phyloP scores from a whole-genome alignment of 2,797 vertebrate genomes.

The Kryptopterus vitreolus region DNA sequence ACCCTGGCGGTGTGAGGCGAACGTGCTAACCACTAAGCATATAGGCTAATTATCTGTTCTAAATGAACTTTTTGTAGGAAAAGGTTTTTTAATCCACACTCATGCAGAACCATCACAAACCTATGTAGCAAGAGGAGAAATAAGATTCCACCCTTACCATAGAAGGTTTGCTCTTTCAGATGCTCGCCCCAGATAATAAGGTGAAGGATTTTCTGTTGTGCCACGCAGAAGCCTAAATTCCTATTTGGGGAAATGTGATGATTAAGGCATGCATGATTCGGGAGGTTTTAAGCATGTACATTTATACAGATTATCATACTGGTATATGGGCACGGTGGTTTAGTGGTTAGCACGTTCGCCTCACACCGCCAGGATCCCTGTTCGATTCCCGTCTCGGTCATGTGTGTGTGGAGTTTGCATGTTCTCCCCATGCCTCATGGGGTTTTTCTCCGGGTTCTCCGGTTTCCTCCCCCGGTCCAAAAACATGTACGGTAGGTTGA shows the following conservation, averaged over 20 bases:
- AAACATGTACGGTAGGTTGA: too few relatives aligned
- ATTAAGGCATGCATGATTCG: not conserved
- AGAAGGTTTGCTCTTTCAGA: not conserved
- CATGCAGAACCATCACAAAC: not conserved
- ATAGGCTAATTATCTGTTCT: not conserved
- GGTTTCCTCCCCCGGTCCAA: too few relatives aligned
- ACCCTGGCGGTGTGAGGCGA: too few relatives aligned
- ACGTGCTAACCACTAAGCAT: too few relatives aligned
- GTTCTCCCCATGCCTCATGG: too few relatives aligned
- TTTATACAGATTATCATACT: not conserved
- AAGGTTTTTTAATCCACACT: not conserved
- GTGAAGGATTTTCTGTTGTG: not conserved
- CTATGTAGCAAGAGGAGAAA: not conserved
- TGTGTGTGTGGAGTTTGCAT: too few relatives aligned
- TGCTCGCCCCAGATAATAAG: not conserved
- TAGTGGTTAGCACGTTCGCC: too few relatives aligned
- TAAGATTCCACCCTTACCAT: not conserved
- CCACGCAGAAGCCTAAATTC: not conserved
- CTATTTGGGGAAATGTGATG: not conserved
- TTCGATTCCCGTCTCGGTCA: too few relatives aligned
- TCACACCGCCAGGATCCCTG: too few relatives aligned
- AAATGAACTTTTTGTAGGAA: not conserved
- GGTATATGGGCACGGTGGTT: too few relatives aligned
- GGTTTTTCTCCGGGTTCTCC: too few relatives aligned
- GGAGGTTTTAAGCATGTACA: not conserved